Evolutionary conservation across 2,888 invertebrate genomes (phyloP).

Genomic region (Ophion slaviceki): DNA sequence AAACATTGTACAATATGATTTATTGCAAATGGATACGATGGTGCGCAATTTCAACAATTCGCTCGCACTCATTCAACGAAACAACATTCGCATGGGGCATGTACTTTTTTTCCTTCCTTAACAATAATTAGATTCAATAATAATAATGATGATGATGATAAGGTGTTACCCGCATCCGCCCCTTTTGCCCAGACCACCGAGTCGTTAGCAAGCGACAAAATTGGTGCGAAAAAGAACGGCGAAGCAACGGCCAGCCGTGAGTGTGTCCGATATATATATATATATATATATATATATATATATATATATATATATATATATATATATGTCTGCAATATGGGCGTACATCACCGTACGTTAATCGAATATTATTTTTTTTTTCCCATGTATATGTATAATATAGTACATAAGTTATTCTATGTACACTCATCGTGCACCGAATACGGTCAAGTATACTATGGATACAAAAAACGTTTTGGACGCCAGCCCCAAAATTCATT

Average conservation of each 20-base stretch:
- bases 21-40: constrained; percentile 55
- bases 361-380: constrained; percentile 11
- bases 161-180: constrained; percentile 21
- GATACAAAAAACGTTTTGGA: constrained; percentile 47
- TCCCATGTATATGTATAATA: constrained; percentile 10
- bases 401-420: constrained; percentile 35
- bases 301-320: too few relatives aligned
- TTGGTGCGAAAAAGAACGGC: constrained; percentile 40
- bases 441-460: constrained; percentile 31
- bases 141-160: constrained; percentile 26
- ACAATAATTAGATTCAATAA: constrained; percentile 5
- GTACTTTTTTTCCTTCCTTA: constrained; percentile 27
- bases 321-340: constrained; percentile 1
- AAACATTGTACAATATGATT: constrained; percentile 50
- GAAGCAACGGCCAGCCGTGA: constrained; percentile 58
- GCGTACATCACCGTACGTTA: background rate
- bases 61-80: constrained; percentile 46
- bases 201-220: constrained; percentile 18
- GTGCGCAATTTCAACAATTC: constrained; percentile 47
- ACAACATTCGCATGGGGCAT: constrained; percentile 20
- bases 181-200: background rate
- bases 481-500: constrained; percentile 34
- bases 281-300: background rate
- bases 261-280: constrained; percentile 17
- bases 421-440: constrained; percentile 41